These are phyloP conservation scores for Chionis minor DNA, from an alignment of 2,113 vertebrate genomes.

Conservation along the genomic window DNA sequence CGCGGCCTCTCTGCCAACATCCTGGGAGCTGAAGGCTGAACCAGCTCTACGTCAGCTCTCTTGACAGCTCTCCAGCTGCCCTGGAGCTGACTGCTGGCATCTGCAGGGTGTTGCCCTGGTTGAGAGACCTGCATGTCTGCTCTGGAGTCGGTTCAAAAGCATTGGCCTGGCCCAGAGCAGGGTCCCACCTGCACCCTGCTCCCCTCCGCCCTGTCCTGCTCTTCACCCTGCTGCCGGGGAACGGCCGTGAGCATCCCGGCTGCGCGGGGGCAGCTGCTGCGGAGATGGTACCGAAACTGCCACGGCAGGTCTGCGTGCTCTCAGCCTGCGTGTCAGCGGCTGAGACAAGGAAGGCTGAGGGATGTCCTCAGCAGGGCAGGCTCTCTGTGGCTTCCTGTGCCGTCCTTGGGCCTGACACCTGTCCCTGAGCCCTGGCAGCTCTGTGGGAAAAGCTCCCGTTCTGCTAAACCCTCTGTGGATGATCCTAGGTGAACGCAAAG, in stretches of 20 bases:
- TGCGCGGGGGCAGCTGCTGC: too few relatives aligned
- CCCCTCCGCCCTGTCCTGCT: rapidly evolving
- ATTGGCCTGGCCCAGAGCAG: neutral
- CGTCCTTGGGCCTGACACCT: neutral
- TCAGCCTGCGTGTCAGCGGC: neutral
- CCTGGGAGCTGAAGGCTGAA: neutral
- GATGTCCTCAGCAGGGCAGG: neutral
- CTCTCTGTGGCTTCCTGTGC: neutral
- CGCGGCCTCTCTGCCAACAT: neutral
- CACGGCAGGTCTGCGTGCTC: neutral
- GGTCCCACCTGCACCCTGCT: neutral
- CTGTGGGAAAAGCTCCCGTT: neutral
- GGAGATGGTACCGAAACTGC: too few relatives aligned
- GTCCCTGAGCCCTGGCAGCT: neutral
- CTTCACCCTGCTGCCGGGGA: neutral
- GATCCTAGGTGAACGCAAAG: neutral
- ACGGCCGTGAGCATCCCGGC: neutral
- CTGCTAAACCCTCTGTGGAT: rapidly evolving
- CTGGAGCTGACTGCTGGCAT: neutral
- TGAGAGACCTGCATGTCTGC: neutral
- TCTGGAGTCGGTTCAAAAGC: neutral
- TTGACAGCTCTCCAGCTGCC: neutral
- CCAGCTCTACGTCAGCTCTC: neutral
- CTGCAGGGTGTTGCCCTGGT: neutral
- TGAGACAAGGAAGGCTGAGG: neutral